Percentiles rank a stretch among this genome's conserved stretches.
Conservation (phyloP, 2,113 vertebrate species). For the Gasterosteus nipponicus region DNA sequence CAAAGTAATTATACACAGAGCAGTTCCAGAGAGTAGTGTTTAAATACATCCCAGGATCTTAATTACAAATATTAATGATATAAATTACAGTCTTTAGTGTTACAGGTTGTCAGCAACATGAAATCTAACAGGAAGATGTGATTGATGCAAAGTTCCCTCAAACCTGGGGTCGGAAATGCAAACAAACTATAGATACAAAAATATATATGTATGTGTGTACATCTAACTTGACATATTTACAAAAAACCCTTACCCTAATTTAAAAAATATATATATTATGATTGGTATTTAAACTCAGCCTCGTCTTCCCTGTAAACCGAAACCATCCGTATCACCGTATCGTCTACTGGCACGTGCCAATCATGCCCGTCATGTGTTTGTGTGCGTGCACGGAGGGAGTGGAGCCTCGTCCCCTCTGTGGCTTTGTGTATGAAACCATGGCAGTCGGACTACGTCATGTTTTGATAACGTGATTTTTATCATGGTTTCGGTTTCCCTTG, state of each 20-base stretch:
- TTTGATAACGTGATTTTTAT: background rate
- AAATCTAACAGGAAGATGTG: background rate
- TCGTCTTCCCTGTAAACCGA: background rate
- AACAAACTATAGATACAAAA: background rate
- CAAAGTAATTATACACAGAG: constrained; percentile 10
- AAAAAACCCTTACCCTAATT: background rate
- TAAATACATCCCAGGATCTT: constrained; percentile 3
- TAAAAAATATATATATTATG: background rate
- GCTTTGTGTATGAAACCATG: constrained; percentile 9
- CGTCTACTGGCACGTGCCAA: constrained; percentile 52
- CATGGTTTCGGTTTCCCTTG: constrained; percentile 4
- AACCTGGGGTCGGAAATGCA: background rate
- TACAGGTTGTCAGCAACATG: background rate
- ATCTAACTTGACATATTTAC: no score
- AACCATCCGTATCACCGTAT: background rate
- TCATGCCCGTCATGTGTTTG: constrained; percentile 44
- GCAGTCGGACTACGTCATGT: background rate
- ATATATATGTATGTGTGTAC: background rate
- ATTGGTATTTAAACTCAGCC: background rate
- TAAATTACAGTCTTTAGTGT: background rate
- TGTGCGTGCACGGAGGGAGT: constrained; percentile 33
- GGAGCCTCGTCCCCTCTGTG: constrained; percentile 11
- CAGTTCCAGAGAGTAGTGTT: constrained; percentile 18
- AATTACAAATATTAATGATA: constrained; percentile 24
- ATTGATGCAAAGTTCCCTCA: background rate